phyloP scores from a whole-genome alignment of 2,113 vertebrate species.

The Nothobranchius furzeri region DNA sequence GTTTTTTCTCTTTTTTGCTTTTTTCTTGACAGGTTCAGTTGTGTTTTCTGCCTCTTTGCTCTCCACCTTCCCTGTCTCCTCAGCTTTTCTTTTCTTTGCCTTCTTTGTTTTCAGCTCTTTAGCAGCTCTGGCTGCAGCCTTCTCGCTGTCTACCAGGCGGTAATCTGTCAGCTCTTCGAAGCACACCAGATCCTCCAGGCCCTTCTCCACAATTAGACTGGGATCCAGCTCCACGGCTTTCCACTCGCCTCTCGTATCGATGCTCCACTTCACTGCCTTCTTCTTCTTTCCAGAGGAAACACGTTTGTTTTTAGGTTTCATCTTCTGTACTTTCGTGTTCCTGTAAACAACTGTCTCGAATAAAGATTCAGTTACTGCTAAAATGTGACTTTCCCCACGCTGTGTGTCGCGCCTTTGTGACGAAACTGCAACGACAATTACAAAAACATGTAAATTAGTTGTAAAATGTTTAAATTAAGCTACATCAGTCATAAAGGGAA shows the following conservation, averaged over 20 bases:
- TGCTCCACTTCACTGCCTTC: conserved; percentile 71
- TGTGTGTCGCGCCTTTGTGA: not conserved
- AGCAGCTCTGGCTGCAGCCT: conserved; percentile 49
- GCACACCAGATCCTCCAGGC: conserved; percentile 86
- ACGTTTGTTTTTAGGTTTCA: conserved; percentile 51
- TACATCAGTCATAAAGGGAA: not conserved
- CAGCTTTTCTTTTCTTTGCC: conserved; percentile 79
- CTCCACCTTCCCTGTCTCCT: conserved; percentile 1
- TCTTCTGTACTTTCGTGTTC: conserved; percentile 80
- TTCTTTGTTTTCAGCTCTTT: conserved; percentile 66
- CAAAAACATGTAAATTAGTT: not conserved
- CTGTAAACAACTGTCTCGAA: conserved; percentile 17
- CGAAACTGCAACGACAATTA: not conserved
- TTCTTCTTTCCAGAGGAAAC: not conserved
- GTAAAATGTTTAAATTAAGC: not conserved
- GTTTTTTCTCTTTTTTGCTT: conserved; percentile 54
- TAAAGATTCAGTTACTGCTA: too few species aligned
- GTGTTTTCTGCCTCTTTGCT: conserved; percentile 12
- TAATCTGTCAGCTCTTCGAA: conserved; percentile 94
- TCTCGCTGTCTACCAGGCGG: conserved; percentile 78
- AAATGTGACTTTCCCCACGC: not conserved
- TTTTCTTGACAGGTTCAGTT: conserved; percentile 52
- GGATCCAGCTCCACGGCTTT: conserved; percentile 87
- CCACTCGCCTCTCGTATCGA: conserved; percentile 87
- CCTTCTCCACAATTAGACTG: conserved; percentile 85